A percentile compares a stretch with the other conserved stretches of the same genome.
Evolutionary conservation across 2,888 invertebrate species (phyloP).

Genomic region (Stenodera caucasica): DNA sequence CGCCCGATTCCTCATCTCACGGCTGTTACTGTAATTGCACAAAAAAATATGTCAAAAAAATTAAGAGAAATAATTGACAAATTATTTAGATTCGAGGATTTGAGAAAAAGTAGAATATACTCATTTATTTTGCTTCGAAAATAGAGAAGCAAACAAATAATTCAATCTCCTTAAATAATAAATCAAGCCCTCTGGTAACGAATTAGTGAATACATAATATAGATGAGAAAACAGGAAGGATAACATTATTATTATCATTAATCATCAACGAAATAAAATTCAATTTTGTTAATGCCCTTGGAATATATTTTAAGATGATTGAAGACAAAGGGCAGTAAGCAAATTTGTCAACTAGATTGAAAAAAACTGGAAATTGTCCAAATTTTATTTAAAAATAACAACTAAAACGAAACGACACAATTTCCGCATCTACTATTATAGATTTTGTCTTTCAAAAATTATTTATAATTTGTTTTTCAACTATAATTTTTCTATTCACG

Average conservation of each 20-base stretch:
- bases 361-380: not conserved
- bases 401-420: not conserved
- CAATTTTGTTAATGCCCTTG: not conserved
- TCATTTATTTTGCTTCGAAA: too few species aligned
- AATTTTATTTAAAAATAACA: not conserved
- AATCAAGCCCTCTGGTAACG: too few species aligned
- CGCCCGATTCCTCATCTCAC: conserved; percentile 83
- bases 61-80: too few species aligned
- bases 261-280: not conserved
- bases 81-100: too few species aligned
- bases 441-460: too few species aligned
- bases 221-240: not conserved
- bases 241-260: not conserved
- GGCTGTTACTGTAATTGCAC: conserved; percentile 63
- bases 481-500: too few species aligned
- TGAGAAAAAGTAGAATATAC: too few species aligned
- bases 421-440: not conserved
- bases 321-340: not conserved
- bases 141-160: too few species aligned
- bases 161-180: too few species aligned
- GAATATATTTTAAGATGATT: not conserved
- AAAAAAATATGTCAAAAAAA: not conserved
- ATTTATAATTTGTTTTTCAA: too few species aligned
- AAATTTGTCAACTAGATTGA: not conserved
- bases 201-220: not conserved